phyloP scores from a whole-genome alignment of 2,113 vertebrate genomes.

The Dipodomys stephensi region DNA sequence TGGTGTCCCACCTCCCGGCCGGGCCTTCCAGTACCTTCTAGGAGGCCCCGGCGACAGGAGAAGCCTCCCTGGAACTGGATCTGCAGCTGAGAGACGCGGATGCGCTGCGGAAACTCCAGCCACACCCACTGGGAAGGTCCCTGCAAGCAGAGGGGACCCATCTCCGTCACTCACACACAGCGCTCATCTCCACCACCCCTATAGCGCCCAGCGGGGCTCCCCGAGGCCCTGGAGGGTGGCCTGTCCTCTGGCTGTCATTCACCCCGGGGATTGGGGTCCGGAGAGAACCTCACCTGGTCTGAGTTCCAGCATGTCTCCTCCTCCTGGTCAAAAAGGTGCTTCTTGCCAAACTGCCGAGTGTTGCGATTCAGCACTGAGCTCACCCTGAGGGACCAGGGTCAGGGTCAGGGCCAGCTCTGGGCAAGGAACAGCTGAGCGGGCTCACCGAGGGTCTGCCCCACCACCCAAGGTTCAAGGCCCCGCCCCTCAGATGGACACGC shows the following conservation, averaged over 20 bases:
- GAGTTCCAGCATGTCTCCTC: slow-evolving; percentile 98
- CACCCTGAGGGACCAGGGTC: slow-evolving; percentile 86
- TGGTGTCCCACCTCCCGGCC: background rate
- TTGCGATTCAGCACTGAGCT: slow-evolving; percentile 95
- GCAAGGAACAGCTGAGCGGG: too few species aligned
- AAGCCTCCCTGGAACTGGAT: slow-evolving; percentile 98
- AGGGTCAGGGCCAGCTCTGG: too few species aligned
- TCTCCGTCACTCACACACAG: too few species aligned
- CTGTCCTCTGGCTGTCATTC: background rate
- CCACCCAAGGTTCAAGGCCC: too few species aligned
- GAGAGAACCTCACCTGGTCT: slow-evolving; percentile 89
- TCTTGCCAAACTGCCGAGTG: slow-evolving; percentile 95
- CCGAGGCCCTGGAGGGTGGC: background rate
- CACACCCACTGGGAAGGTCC: slow-evolving; percentile 94
- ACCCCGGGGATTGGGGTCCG: too few species aligned
- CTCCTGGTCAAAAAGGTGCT: slow-evolving; percentile 93
- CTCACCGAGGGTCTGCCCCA: too few species aligned
- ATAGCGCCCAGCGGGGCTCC: background rate
- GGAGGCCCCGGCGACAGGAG: slow-evolving; percentile 89
- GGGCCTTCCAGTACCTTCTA: slow-evolving; percentile 90
- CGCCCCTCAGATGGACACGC: too few species aligned
- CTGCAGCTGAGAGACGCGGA: slow-evolving; percentile 89
- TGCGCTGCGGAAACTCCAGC: slow-evolving; percentile 91
- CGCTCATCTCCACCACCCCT: background rate
- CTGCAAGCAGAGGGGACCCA: slow-evolving; percentile 80